A percentile compares a stretch with the other conserved stretches of the same genome.
Evolutionary conservation across 2,113 vertebrate species (phyloP).

Genomic region (Taurulus bubalis): DNA sequence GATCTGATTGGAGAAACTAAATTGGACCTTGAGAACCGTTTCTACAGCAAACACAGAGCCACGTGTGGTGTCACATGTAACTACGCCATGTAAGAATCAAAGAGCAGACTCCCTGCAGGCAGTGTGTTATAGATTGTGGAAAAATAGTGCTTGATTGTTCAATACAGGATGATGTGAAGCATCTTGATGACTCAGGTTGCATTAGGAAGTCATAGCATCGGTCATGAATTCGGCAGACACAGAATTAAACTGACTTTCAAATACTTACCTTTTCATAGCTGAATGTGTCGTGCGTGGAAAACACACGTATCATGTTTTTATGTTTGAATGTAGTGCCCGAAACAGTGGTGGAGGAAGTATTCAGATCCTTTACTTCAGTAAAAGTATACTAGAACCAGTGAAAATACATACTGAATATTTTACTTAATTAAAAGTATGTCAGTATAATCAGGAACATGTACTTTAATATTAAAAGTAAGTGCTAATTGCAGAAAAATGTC

Average conservation of each 20-base stretch:
- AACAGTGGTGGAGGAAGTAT: neutral
- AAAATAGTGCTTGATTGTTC: neutral
- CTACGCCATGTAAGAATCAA: constrained; percentile 88
- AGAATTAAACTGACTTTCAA: neutral
- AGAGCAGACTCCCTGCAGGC: neutral
- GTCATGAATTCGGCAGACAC: neutral
- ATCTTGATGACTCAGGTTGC: neutral
- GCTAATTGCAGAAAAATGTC: neutral
- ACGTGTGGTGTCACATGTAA: constrained; percentile 89
- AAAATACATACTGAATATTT: neutral
- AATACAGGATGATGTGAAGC: neutral
- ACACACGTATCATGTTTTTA: neutral
- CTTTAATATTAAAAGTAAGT: neutral
- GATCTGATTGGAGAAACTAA: constrained; percentile 99
- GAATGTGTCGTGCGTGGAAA: neutral
- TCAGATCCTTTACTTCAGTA: neutral
- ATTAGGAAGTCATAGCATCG: neutral
- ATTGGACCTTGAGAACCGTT: constrained; percentile 96
- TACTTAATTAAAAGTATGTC: neutral
- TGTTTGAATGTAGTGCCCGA: neutral
- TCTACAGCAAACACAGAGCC: constrained; percentile 97
- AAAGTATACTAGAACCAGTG: neutral
- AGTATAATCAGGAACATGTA: neutral
- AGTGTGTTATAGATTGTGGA: neutral
- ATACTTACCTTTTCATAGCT: neutral